These are phyloP conservation scores for Nebria ingens DNA, from an alignment of 1,140 invertebrate genomes.

Conservation along the genomic window DNA sequence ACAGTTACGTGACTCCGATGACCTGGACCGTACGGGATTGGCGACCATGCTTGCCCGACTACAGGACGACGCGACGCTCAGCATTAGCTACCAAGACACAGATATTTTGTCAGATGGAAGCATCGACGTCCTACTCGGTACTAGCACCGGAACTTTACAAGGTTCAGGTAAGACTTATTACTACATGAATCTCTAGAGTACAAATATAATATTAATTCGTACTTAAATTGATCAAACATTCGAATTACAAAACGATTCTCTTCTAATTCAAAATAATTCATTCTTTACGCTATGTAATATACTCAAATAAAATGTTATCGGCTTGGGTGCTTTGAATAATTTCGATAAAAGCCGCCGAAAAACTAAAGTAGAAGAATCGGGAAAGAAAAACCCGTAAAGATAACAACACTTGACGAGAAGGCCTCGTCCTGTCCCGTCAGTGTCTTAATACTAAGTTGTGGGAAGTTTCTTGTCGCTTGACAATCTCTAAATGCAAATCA, in stretches of 20 bases:
- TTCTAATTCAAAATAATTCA: too few relatives aligned
- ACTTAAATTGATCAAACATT: too few relatives aligned
- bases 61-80: constrained; percentile 36
- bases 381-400: background rate
- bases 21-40: constrained; percentile 32
- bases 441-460: background rate
- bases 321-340: constrained; percentile 3
- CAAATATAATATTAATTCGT: too few relatives aligned
- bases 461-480: background rate
- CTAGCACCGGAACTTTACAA: constrained; percentile 23
- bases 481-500: constrained; percentile 8
- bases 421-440: too few relatives aligned
- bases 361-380: too few relatives aligned
- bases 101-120: constrained; percentile 35
- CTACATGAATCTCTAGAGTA: too few relatives aligned
- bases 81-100: constrained; percentile 35
- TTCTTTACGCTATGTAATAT: too few relatives aligned
- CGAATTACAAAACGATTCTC: too few relatives aligned
- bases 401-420: constrained; percentile 4
- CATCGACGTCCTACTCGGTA: constrained; percentile 34
- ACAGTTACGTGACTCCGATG: constrained; percentile 37
- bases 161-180: constrained; percentile 5
- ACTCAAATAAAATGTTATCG: too few relatives aligned
- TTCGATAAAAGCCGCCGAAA: background rate
- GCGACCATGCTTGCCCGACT: constrained; percentile 36